Conservation (phyloP, 2,888 invertebrate genomes). For the Choristoneura rosaceana region DNA sequence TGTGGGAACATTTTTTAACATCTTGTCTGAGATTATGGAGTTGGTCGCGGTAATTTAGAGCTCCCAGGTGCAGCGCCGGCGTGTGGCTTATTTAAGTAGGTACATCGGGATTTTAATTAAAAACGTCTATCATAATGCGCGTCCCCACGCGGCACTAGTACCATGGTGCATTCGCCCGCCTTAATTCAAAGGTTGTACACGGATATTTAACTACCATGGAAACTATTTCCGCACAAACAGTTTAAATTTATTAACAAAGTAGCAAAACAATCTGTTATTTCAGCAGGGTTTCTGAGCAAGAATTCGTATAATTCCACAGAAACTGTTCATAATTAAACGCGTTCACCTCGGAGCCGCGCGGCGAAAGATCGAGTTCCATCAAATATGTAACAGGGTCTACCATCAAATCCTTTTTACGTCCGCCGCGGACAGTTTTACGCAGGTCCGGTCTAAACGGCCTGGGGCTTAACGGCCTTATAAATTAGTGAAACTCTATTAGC, state of each 20-base stretch:
- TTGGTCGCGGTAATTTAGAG: conserved; percentile 64
- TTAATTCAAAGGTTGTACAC: conserved; percentile 4
- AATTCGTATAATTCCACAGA: conserved; percentile 65
- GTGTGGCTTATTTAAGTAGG: conserved; percentile 67
- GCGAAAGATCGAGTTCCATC: conserved; percentile 72
- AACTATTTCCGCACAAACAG: conserved; percentile 33
- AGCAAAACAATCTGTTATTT: conserved; percentile 53
- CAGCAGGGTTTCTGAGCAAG: conserved; percentile 53
- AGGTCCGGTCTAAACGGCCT: conserved; percentile 57
- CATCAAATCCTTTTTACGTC: conserved; percentile 80
- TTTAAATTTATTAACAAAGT: conserved; percentile 49
- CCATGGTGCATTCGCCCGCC: background rate
- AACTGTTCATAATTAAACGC: conserved; percentile 74
- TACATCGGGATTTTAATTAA: conserved; percentile 78
- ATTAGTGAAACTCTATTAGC: conserved; percentile 86
- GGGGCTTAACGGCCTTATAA: conserved; percentile 82
- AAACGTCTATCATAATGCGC: conserved; percentile 66
- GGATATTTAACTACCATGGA: conserved; percentile 15
- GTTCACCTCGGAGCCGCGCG: conserved; percentile 63
- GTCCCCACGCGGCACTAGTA: conserved; percentile 31
- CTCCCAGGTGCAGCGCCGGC: conserved; percentile 72
- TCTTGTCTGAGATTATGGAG: conserved; percentile 51
- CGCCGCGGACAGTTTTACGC: conserved; percentile 77
- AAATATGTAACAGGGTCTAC: conserved; percentile 78
- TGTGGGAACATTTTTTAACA: conserved; percentile 55